A percentile compares a stretch with the other conserved stretches of the same genome.
Conservation (phyloP, 1,140 invertebrate genomes). For the Anoplolepis gracilipes region DNA sequence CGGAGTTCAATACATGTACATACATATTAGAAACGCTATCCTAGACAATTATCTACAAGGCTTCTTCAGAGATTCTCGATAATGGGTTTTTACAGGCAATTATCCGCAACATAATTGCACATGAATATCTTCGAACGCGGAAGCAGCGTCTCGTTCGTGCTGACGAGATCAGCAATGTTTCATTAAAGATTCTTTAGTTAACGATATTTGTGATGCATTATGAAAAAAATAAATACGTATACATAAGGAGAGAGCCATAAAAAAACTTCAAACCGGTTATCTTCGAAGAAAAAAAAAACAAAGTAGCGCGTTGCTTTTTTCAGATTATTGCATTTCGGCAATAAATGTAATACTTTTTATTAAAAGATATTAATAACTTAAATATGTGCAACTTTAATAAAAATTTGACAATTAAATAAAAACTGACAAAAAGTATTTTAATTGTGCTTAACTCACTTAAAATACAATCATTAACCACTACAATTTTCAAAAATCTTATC, state of each 20-base stretch:
- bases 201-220: background rate
- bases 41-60: background rate
- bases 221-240: background rate
- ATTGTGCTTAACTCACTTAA: background rate
- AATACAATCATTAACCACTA: background rate
- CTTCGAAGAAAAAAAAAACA: too few species aligned
- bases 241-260: background rate
- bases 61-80: conserved; percentile 39
- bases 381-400: too few species aligned
- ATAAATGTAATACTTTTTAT: background rate
- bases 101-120: conserved; percentile 56
- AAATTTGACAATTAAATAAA: too few species aligned
- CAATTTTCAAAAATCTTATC: background rate
- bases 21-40: background rate
- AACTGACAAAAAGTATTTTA: background rate
- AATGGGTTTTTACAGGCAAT: conserved; percentile 43
- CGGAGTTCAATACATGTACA: conserved; percentile 23
- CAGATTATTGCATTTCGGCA: too few species aligned
- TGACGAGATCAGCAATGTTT: conserved; percentile 5
- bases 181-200: background rate
- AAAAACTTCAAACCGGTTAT: background rate
- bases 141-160: conserved; percentile 33
- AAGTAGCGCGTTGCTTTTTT: too few species aligned
- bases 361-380: background rate
- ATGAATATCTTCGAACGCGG: conserved; percentile 56